A percentile compares a stretch with the other conserved stretches of the same genome.
These are phyloP conservation scores for Pterobdella sp. DNA, from an alignment of 2,888 invertebrate species.

Conservation along the genomic window DNA sequence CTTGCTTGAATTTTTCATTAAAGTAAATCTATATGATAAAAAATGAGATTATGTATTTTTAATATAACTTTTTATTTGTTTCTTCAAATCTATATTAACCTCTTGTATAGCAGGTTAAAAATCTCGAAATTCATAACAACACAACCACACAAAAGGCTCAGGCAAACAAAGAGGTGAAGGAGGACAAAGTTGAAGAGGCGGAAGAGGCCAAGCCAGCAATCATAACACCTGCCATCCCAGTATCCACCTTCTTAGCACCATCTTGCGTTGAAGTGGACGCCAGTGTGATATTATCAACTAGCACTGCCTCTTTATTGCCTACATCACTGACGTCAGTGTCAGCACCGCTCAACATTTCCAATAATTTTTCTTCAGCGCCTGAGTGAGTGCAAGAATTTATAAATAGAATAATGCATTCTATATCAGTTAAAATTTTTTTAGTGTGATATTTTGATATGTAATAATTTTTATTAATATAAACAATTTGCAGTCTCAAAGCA, in stretches of 20 bases:
- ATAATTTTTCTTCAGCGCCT: too few relatives aligned
- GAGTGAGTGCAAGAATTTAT: too few relatives aligned
- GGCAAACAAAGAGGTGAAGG: slow-evolving; percentile 23
- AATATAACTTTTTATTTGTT: too few relatives aligned
- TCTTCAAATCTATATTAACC: too few relatives aligned
- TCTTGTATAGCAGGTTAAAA: too few relatives aligned
- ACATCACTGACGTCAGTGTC: not conserved
- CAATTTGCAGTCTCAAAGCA: not conserved
- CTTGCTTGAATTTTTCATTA: too few relatives aligned
- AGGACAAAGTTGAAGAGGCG: not conserved
- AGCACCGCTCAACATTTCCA: too few relatives aligned
- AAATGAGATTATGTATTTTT: too few relatives aligned
- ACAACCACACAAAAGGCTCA: slow-evolving; percentile 8
- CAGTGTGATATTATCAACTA: not conserved
- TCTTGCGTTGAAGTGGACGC: not conserved
- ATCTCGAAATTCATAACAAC: too few relatives aligned
- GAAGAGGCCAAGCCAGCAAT: not conserved
- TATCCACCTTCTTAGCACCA: not conserved
- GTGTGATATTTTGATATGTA: not conserved
- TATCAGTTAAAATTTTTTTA: not conserved
- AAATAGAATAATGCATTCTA: not conserved
- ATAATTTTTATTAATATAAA: not conserved
- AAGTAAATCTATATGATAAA: too few relatives aligned
- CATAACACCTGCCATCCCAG: not conserved
- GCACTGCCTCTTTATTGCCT: not conserved